Percentiles rank a stretch among this genome's conserved stretches.
These are phyloP conservation scores for Umimayanthus kanabou DNA, from an alignment of 92 coral and sea anemone genomes.

Conservation along the genomic window DNA sequence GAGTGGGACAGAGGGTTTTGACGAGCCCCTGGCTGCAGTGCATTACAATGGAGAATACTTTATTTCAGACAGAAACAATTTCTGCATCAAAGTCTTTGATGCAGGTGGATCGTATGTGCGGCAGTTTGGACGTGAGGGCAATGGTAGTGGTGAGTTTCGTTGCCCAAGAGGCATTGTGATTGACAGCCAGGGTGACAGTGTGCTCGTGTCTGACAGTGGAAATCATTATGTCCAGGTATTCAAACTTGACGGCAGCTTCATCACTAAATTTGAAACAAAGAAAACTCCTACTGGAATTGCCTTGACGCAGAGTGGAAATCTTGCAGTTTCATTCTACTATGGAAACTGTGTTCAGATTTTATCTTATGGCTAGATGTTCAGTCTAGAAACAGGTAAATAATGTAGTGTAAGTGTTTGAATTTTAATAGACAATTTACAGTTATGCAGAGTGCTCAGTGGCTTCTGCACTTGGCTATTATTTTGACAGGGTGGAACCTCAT, in stretches of 20 bases:
- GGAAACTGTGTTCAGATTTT: constrained; percentile 76
- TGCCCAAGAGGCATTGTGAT: constrained; percentile 84
- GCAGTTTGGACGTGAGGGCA: constrained; percentile 85
- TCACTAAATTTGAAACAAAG: constrained; percentile 69
- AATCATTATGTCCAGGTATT: constrained; percentile 70
- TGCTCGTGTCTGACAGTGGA: constrained; percentile 83
- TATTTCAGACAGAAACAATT: constrained; percentile 74
- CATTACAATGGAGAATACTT: constrained; percentile 70
- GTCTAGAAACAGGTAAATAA: background rate
- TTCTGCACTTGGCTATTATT: too few species aligned
- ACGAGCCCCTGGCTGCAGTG: constrained; percentile 70
- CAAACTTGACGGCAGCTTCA: constrained; percentile 66
- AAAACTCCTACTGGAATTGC: constrained; percentile 80
- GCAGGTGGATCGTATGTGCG: constrained; percentile 75
- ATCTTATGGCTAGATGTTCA: constrained; percentile 46
- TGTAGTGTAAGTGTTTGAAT: background rate
- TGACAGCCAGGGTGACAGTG: constrained; percentile 59
- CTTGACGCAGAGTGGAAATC: constrained; percentile 56
- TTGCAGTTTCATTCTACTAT: constrained; percentile 76
- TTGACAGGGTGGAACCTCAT: too few species aligned
- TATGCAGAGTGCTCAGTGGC: too few species aligned
- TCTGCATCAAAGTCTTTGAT: constrained; percentile 81
- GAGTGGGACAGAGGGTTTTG: constrained; percentile 81
- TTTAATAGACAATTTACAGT: background rate
- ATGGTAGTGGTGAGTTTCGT: constrained; percentile 69